Evolutionary conservation across 2,113 vertebrate genomes (phyloP), one percentile per base, ranked within the genome.

Genomic region (Macrotus californicus): DNA sequence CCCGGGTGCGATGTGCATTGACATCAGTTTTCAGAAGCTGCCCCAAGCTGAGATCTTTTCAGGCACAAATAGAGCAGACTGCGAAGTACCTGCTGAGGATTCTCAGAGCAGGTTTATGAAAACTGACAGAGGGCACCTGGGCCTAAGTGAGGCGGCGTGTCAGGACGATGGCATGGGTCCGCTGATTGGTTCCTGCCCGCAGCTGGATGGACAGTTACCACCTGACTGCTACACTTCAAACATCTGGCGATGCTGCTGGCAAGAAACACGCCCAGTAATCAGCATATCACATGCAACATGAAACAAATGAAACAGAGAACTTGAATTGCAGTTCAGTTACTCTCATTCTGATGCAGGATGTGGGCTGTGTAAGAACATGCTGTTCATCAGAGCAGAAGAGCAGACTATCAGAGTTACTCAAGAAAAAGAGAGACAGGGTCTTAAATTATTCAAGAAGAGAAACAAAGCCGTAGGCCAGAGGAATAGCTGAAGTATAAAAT

Each of bases 401-500:
- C 43, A 77, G 86, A 36, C 41, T 7, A 41, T 50, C 66, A 3
- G 3, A 91, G 1, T 69, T 81, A 22, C 76, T 52, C 89, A 67
- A 93, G 19, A 43, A 36, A 64, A n/a, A 26, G 36, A 50, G 46
- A 88, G 19, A 41, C 80, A 31, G 24, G 6, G 67, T 66, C 12
- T 72, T 81, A n/a, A 96, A 94, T 96, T 94, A 94, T 93, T 96
- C 29, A 92, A 92, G 72, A 46, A 2, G 50, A 50, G 90, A 92
- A 94, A 95, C 76, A 24, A 66, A 24, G 12, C 86, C 89, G 39
- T 52, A 92, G 8, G 2, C 29, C 29, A 90, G 48, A 76, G 22
- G 66, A 50, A 29, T 24, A 36, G 10, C 72, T 93, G 41, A 31
- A 87, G 0, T 39, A 48, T 69, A 46, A 94, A 96, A 96, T 24